These are phyloP conservation scores for Holcopasites calliopsidis DNA, from an alignment of 1,140 invertebrate species.

Conservation along the genomic window DNA sequence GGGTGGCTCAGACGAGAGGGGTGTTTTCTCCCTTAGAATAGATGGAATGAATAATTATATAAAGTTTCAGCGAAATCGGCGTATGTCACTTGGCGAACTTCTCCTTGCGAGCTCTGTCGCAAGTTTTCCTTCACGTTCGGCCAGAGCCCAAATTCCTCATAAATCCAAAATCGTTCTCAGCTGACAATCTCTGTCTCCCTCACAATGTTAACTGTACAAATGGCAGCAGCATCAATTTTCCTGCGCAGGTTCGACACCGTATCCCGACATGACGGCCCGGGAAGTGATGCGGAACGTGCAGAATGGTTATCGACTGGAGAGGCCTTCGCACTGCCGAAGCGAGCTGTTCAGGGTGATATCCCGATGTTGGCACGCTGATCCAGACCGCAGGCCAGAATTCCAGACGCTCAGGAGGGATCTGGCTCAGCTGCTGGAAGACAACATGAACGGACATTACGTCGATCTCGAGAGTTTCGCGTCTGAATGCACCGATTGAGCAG, in stretches of 20 bases:
- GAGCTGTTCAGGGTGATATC: constrained; percentile 88
- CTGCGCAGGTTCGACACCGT: constrained; percentile 91
- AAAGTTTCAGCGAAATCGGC: too few relatives aligned
- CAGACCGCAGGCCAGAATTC: constrained; percentile 87
- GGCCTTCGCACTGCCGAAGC: constrained; percentile 87
- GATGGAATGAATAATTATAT: too few relatives aligned
- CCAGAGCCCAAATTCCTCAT: too few relatives aligned
- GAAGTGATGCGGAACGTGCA: constrained; percentile 89
- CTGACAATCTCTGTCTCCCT: too few relatives aligned
- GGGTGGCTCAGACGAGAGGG: too few relatives aligned
- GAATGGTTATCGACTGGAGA: constrained; percentile 87
- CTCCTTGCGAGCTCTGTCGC: too few relatives aligned
- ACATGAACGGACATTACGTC: constrained; percentile 87
- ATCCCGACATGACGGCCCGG: constrained; percentile 88
- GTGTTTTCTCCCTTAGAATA: too few relatives aligned
- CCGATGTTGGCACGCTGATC: constrained; percentile 88
- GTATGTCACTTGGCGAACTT: too few relatives aligned
- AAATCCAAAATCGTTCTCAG: too few relatives aligned
- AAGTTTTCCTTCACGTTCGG: too few relatives aligned
- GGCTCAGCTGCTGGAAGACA: constrained; percentile 85
- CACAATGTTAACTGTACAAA: too few relatives aligned
- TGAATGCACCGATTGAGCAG: constrained; percentile 82
- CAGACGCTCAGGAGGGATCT: constrained; percentile 85
- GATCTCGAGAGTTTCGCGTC: constrained; percentile 89
- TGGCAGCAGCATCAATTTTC: too few relatives aligned